phyloP scores from a whole-genome alignment of 2,113 vertebrate species.

The Synodontis membranacea region DNA sequence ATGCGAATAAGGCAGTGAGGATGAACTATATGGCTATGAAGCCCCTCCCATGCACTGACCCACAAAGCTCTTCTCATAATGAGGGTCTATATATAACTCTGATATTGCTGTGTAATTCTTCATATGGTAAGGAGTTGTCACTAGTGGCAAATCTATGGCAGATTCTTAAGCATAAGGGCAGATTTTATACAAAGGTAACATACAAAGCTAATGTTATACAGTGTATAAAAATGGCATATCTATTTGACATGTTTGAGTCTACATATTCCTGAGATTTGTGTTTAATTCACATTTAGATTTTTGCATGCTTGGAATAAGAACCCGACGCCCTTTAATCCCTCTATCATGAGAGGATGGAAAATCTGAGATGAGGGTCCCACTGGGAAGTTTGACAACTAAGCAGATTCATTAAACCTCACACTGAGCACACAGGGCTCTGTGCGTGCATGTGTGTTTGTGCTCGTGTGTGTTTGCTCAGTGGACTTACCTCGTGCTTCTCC shows the following conservation, averaged over 20 bases:
- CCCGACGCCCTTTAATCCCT: neutral
- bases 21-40: neutral
- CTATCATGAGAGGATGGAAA: constrained; percentile 6
- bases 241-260: neutral
- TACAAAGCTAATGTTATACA: neutral
- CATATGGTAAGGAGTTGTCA: neutral
- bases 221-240: neutral
- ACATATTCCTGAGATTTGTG: neutral
- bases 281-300: neutral
- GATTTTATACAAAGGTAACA: neutral
- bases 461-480: constrained; percentile 57
- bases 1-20: constrained; percentile 13
- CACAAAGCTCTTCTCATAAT: constrained; percentile 22
- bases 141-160: neutral
- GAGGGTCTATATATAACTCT: constrained; percentile 28
- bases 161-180: neutral
- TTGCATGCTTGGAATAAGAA: neutral
- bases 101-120: constrained; percentile 12
- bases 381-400: constrained; percentile 41
- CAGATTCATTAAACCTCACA: constrained; percentile 43
- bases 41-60: constrained; percentile 18
- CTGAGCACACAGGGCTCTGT: constrained; percentile 15
- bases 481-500: constrained; percentile 69
- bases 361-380: constrained; percentile 25
- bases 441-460: constrained; percentile 20